phyloP scores from a whole-genome alignment of 2,797 vertebrate species.

The Acipenser transmontanus region DNA sequence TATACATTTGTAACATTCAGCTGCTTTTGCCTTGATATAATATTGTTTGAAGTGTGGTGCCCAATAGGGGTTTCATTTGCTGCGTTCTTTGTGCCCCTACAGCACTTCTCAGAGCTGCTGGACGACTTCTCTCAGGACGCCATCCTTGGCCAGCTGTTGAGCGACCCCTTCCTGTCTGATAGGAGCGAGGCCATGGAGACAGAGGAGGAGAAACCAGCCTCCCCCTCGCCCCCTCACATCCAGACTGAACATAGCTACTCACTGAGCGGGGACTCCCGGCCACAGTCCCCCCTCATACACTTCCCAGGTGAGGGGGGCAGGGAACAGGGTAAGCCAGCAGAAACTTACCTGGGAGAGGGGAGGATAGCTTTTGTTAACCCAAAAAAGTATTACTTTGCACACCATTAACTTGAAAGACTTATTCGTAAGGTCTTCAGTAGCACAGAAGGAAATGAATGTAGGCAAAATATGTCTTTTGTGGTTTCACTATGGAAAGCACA shows the following conservation, averaged over 20 bases:
- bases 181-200: slow-evolving; percentile 78
- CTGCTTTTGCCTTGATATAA: no score
- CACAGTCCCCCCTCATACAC: slow-evolving; percentile 86
- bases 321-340: slow-evolving; percentile 66
- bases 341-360: no score
- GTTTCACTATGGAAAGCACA: no score
- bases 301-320: slow-evolving; percentile 72
- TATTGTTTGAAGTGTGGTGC: no score
- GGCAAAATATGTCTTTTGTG: no score
- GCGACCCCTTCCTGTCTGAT: slow-evolving; percentile 90
- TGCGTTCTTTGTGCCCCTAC: slow-evolving; percentile 26
- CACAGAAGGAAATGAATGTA: no score
- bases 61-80: not conserved
- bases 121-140: slow-evolving; percentile 91
- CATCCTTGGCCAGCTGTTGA: slow-evolving; percentile 88
- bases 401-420: no score
- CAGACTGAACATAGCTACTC: slow-evolving; percentile 96
- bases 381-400: no score
- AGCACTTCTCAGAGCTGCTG: slow-evolving; percentile 94
- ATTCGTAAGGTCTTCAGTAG: no score
- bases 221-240: slow-evolving; percentile 86
- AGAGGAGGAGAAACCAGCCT: slow-evolving; percentile 68
- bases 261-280: slow-evolving; percentile 84
- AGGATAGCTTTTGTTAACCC: no score
- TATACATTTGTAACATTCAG: no score